phyloP scores from a whole-genome alignment of 1,140 invertebrate genomes.

The Drosophila sproati region DNA sequence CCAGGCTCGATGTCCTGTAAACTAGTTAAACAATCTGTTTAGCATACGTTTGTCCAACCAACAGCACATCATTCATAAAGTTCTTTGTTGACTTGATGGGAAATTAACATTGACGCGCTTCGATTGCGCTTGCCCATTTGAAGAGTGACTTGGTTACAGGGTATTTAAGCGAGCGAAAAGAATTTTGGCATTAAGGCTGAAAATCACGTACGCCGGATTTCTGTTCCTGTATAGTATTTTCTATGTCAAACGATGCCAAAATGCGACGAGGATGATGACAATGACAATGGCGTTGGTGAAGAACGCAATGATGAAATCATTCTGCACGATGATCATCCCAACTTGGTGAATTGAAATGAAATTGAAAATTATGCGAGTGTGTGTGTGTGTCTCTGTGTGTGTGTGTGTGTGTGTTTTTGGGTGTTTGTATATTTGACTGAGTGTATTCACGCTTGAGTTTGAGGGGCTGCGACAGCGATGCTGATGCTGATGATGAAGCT shows the following conservation, averaged over 20 bases:
- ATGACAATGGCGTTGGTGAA: conserved; percentile 23
- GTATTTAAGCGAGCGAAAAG: background rate
- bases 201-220: conserved; percentile 80
- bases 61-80: too few species aligned
- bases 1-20: background rate
- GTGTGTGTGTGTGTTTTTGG: conserved; percentile 1
- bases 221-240: conserved; percentile 46
- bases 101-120: too few species aligned
- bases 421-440: conserved; percentile 10
- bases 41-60: too few species aligned
- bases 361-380: conserved; percentile 64
- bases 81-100: too few species aligned
- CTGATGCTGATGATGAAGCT: conserved; percentile 27
- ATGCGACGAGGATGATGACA: conserved; percentile 32
- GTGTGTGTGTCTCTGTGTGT: conserved; percentile 18
- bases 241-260: conserved; percentile 48
- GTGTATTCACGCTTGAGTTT: background rate
- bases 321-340: conserved; percentile 25
- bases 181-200: conserved; percentile 71
- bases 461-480: too few species aligned
- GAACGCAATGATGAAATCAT: conserved; percentile 36
- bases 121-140: too few species aligned
- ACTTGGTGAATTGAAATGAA: conserved; percentile 70
- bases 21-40: too few species aligned
- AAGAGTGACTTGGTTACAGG: background rate